These are phyloP conservation scores for Galaxea fascicularis DNA, from an alignment of 92 coral and sea anemone genomes.

Conservation along the genomic window DNA sequence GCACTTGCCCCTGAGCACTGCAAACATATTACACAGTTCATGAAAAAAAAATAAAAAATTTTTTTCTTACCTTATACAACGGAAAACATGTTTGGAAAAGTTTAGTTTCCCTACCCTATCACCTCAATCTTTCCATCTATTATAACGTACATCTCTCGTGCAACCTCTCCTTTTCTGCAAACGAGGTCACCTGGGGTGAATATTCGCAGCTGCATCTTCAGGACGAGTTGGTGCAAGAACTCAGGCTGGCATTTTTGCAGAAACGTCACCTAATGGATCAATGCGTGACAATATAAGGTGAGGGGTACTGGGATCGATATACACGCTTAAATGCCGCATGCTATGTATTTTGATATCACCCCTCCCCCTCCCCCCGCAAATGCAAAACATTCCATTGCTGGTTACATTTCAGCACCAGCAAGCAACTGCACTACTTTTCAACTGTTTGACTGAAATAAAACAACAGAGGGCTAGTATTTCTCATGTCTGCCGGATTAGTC, in stretches of 20 bases:
- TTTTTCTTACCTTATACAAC: background rate
- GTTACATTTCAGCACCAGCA: too few species aligned
- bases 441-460: too few species aligned
- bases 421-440: too few species aligned
- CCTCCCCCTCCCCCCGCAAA: too few species aligned
- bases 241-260: conserved; percentile 98
- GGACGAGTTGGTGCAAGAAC: conserved; percentile 90
- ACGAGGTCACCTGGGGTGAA: conserved; percentile 98
- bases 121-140: conserved; percentile 94
- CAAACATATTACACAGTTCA: background rate
- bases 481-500: too few species aligned
- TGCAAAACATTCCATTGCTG: too few species aligned
- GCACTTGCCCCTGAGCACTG: conserved; percentile 90
- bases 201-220: conserved; percentile 89
- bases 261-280: conserved; percentile 79
- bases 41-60: background rate
- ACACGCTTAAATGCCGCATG: too few species aligned
- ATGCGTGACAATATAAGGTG: background rate
- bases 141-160: conserved; percentile 97
- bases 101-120: conserved; percentile 77
- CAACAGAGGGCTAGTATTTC: too few species aligned
- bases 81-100: background rate
- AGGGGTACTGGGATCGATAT: too few species aligned
- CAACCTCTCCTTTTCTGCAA: conserved; percentile 92
- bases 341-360: too few species aligned